Conservation (phyloP, 2,113 vertebrate species). For the Diphyllodes magnificus region DNA sequence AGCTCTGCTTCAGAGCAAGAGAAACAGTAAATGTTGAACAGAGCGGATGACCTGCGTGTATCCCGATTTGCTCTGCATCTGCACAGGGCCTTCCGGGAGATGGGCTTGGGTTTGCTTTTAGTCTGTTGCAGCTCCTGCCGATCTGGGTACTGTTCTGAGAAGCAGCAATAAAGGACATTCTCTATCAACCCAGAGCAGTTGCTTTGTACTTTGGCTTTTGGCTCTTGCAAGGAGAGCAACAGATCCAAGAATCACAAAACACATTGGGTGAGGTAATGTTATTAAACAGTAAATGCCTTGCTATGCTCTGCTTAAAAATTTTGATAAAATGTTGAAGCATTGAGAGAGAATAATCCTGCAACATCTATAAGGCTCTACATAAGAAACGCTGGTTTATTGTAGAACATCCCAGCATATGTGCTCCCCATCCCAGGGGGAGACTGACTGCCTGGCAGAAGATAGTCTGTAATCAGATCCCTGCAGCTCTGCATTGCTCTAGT, state of each 20-base stretch:
- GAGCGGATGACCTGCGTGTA: background rate
- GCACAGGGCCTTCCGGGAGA: background rate
- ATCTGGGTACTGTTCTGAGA: background rate
- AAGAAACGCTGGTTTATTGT: background rate
- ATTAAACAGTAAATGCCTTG: background rate
- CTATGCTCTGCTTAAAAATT: background rate
- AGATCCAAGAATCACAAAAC: background rate
- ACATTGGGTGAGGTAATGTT: background rate
- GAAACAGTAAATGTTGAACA: background rate
- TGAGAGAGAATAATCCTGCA: background rate
- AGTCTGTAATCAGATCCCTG: background rate
- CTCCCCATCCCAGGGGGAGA: background rate
- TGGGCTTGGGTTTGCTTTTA: background rate
- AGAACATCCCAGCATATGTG: background rate
- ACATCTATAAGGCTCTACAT: background rate
- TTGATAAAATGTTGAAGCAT: background rate
- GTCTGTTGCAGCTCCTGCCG: background rate
- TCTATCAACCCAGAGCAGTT: background rate
- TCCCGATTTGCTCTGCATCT: background rate
- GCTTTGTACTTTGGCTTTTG: conserved; percentile 3
- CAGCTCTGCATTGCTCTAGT: background rate
- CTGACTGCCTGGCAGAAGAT: background rate
- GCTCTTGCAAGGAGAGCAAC: background rate
- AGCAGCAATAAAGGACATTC: background rate
- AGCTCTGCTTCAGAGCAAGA: background rate